phyloP scores from a whole-genome alignment of 2,888 invertebrate species.

The Oxycera nigricornis region DNA sequence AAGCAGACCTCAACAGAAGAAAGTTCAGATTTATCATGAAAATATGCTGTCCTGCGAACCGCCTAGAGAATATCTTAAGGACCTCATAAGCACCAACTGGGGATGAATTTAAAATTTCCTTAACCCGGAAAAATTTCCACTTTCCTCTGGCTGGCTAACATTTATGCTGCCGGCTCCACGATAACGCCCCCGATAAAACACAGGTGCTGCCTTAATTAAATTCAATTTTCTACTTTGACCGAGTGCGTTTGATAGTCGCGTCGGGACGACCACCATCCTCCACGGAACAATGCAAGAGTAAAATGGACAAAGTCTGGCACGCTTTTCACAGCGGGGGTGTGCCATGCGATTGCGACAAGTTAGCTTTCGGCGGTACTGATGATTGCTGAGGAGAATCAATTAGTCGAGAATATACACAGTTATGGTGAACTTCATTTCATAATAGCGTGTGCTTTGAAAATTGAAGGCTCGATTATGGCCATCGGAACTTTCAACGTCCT shows the following conservation, averaged over 20 bases:
- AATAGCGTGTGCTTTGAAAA: neutral
- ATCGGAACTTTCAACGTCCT: neutral
- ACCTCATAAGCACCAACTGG: neutral
- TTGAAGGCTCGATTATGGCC: neutral
- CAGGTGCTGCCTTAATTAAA: conserved; percentile 33
- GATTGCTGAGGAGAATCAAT: neutral
- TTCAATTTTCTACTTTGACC: conserved; percentile 14
- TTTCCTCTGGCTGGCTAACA: neutral
- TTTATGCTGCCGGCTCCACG: neutral
- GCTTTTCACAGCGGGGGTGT: neutral
- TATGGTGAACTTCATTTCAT: no score
- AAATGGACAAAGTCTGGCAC: neutral
- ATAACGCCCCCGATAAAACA: conserved; percentile 6
- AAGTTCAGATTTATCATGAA: no score
- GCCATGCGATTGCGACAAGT: neutral
- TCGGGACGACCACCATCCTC: neutral
- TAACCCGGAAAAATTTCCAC: neutral
- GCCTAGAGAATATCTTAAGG: no score
- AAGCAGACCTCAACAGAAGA: no score
- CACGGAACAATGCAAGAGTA: neutral
- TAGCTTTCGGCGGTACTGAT: no score
- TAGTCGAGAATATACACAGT: neutral
- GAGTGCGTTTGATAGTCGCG: conserved; percentile 24
- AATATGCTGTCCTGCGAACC: no score
- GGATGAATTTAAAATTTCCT: conserved; percentile 11